Evolutionary conservation across 2,797 vertebrate genomes (phyloP), one percentile per base, ranked within the genome.

Genomic region (Molothrus ater): DNA sequence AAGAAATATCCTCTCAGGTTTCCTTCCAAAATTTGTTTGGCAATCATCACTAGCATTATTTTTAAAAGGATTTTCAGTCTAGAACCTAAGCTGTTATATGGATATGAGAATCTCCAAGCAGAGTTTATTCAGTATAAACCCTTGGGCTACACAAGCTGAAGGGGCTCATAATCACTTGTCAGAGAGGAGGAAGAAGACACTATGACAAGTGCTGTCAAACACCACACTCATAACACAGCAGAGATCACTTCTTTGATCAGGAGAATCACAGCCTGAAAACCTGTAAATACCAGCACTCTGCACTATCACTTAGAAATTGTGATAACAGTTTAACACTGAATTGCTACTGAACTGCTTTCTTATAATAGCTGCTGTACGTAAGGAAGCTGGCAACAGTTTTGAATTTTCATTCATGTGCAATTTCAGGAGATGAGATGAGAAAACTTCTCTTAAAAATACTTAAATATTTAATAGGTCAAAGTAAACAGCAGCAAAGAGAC

Each of bases 341-440:
- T 69, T 84, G 64, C 84, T 48, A 76, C 88, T 84, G 93, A 96
- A 92, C 90, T 81, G 70, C 3, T 92, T 92, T 73, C 90, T 90
- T 80, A 53, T 54, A 91, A 88, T 95, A 97, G 96, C 91, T 98
- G 93, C 80, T 95, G 50, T 31, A 93, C 42, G 26, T 80, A 94
- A 89, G 81, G 83, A 94, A 96, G 65, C 43, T 86, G 80, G 88
- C 45, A 92, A 96, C 80, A 26, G 64, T 54, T 96, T 61, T n/a
- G 50, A 86, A 80, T 94, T 95, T 88, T 92, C 84, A 96, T 94
- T 97, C 95, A 96, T 22, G 45, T 56, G 59, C 51, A 93, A 84
- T 51, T 81, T 92, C 91, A 94, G 96, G 72, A 81, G 87, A 97
- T 80, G 73, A 88, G 92, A 97, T 81, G 80, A 97, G 95, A 94